Percentiles rank a stretch among this genome's conserved stretches.
These are phyloP conservation scores for Myocastor coypus DNA, from an alignment of 2,113 vertebrate species.

Conservation along the genomic window DNA sequence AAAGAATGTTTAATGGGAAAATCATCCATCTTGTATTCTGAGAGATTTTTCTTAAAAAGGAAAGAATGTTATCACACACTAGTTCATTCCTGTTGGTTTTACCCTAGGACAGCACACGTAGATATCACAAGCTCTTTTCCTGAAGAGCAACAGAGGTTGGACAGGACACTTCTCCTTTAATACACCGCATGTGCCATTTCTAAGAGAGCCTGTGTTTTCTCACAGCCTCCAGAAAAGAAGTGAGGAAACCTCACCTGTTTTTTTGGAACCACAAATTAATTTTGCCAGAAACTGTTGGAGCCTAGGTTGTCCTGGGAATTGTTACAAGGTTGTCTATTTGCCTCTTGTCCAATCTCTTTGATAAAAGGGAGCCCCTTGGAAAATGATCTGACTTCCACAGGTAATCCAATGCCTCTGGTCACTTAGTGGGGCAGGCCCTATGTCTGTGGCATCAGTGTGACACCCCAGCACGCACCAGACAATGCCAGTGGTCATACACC, in stretches of 20 bases:
- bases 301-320: neutral
- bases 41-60: neutral
- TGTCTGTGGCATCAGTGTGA: neutral
- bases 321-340: neutral
- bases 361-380: neutral
- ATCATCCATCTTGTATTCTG: neutral
- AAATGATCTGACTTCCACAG: neutral
- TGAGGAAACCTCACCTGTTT: neutral
- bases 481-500: neutral
- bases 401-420: neutral
- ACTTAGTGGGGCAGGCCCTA: neutral
- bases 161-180: neutral
- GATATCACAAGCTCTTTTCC: neutral
- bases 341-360: neutral
- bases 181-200: neutral
- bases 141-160: neutral
- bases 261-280: neutral
- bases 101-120: neutral
- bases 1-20: constrained; percentile 17
- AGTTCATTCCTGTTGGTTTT: neutral
- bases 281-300: neutral
- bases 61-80: neutral
- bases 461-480: neutral
- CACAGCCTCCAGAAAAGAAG: neutral
- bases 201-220: neutral